A percentile compares a stretch with the other conserved stretches of the same genome.
These are phyloP conservation scores for Amphipyra berbera DNA, from an alignment of 2,888 invertebrate genomes.

Conservation along the genomic window DNA sequence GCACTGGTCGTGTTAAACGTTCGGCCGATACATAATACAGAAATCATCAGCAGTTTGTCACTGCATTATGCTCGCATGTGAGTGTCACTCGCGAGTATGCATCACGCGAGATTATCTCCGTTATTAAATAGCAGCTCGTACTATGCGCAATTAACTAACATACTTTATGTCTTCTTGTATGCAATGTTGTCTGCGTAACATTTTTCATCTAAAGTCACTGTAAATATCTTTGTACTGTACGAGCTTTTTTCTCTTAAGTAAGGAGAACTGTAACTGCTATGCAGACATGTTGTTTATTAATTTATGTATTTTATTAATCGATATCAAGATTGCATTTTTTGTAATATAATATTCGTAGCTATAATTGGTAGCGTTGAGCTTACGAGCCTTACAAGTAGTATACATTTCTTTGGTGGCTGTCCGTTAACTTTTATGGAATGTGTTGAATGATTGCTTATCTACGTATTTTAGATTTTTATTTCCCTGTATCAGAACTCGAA, in stretches of 20 bases:
- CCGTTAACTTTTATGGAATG: slow-evolving; percentile 21
- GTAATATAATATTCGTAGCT: slow-evolving; percentile 35
- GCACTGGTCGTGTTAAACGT: slow-evolving; percentile 66
- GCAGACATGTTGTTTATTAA: slow-evolving; percentile 50
- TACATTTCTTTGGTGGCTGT: slow-evolving; percentile 13
- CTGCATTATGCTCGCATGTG: slow-evolving; percentile 55
- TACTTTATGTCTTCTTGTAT: slow-evolving; percentile 49
- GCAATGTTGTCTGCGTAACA: slow-evolving; percentile 35
- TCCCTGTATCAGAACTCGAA: slow-evolving; percentile 18
- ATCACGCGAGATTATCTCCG: slow-evolving; percentile 59
- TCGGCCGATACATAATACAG: slow-evolving; percentile 57
- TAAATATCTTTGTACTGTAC: slow-evolving; percentile 27
- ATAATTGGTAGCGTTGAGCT: slow-evolving; percentile 33
- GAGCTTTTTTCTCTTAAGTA: slow-evolving; percentile 24
- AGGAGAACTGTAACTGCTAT: slow-evolving; percentile 31
- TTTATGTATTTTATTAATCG: slow-evolving; percentile 47
- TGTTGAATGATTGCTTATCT: slow-evolving; percentile 5
- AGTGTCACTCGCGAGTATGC: slow-evolving; percentile 52
- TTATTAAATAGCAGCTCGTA: slow-evolving; percentile 55
- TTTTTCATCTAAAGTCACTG: slow-evolving; percentile 36
- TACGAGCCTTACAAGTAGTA: slow-evolving; percentile 9
- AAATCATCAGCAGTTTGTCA: slow-evolving; percentile 61
- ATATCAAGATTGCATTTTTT: slow-evolving; percentile 40
- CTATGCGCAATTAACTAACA: slow-evolving; percentile 55
- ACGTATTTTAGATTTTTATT: slow-evolving; percentile 10